Conservation (phyloP, 2,797 vertebrate genomes). For the Falco concolor region DNA sequence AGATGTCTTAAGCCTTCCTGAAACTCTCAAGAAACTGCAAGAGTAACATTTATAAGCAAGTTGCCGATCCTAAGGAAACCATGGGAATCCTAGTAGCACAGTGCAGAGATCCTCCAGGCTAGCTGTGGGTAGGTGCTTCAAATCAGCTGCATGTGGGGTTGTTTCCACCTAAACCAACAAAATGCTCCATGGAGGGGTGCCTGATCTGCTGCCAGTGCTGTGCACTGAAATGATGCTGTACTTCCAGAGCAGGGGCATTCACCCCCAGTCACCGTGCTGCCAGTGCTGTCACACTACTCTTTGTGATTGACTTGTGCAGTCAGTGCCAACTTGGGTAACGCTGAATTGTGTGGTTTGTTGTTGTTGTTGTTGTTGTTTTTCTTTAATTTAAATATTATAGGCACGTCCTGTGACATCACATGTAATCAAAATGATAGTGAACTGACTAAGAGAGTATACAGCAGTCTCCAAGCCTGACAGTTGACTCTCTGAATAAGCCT, state of each 20-base stretch:
- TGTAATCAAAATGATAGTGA: not conserved
- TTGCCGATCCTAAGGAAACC: not conserved
- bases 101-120: not conserved
- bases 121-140: not conserved
- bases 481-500: not conserved
- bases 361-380: fast-evolving
- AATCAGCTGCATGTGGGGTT: not conserved
- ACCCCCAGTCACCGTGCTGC: not conserved
- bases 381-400: not conserved
- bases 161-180: not conserved
- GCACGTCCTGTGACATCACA: not conserved
- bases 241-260: not conserved
- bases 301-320: not conserved
- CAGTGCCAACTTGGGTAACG: not conserved
- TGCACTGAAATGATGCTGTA: not conserved
- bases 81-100: not conserved
- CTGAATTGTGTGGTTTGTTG: not conserved
- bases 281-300: not conserved
- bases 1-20: not conserved
- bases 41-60: not conserved
- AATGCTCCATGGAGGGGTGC: not conserved
- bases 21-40: not conserved
- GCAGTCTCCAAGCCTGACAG: not conserved
- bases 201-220: not conserved
- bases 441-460: not conserved